Evolutionary conservation across 1,140 invertebrate species (phyloP).

Genomic region (Druon quercuslanigerum): DNA sequence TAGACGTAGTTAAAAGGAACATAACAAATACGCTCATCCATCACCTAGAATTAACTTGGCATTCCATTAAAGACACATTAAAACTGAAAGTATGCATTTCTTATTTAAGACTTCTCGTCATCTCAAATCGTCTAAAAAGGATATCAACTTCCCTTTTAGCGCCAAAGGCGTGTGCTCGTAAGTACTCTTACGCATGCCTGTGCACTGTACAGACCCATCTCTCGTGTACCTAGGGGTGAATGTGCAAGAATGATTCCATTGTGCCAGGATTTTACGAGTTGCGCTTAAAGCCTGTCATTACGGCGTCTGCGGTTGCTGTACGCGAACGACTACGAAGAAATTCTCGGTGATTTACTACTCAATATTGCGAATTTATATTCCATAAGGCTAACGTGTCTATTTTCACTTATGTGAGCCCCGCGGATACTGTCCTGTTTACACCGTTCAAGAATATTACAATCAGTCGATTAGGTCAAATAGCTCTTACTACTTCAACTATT

Average conservation of each 20-base stretch:
- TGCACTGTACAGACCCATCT: constrained; percentile 31
- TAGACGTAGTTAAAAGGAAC: too few relatives aligned
- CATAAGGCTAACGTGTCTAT: constrained; percentile 70
- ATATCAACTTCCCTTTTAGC: constrained; percentile 7
- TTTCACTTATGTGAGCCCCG: constrained; percentile 65
- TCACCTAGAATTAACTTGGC: neutral
- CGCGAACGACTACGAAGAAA: constrained; percentile 56
- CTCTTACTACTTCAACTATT: too few relatives aligned
- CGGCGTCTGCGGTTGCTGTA: constrained; percentile 53
- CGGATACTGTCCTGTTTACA: constrained; percentile 43
- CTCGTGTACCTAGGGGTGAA: constrained; percentile 39
- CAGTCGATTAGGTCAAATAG: constrained; percentile 8
- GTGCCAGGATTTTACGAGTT: constrained; percentile 72
- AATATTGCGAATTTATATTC: constrained; percentile 73
- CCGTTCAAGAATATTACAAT: constrained; percentile 9
- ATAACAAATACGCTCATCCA: neutral
- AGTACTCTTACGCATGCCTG: constrained; percentile 32
- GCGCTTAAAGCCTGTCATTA: constrained; percentile 73
- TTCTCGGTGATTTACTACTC: constrained; percentile 69
- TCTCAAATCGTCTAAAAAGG: neutral
- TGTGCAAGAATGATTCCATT: constrained; percentile 67
- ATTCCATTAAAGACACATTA: neutral
- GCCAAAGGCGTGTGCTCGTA: constrained; percentile 38
- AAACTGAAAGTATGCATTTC: neutral
- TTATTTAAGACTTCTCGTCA: constrained; percentile 1